Evolutionary conservation across 2,797 vertebrate species (phyloP).

Genomic region (Onychomys arenicola): DNA sequence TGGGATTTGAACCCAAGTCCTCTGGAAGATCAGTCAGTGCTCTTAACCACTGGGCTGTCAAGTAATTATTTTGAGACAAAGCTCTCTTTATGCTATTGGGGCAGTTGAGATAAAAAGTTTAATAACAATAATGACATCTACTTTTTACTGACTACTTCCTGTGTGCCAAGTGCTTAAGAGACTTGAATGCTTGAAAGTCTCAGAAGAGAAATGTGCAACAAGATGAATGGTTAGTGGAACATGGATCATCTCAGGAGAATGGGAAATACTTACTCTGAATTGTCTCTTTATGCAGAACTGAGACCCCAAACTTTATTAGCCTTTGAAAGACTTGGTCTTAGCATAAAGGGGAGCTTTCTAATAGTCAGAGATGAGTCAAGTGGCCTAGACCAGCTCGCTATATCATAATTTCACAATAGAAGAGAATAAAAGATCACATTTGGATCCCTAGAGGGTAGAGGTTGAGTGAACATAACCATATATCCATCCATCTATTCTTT

Average conservation of each 20-base stretch:
- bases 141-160: background rate
- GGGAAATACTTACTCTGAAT: background rate
- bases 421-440: background rate
- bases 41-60: background rate
- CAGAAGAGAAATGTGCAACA: background rate
- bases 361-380: background rate
- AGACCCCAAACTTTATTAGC: background rate
- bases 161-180: background rate
- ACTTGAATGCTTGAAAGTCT: background rate
- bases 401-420: background rate
- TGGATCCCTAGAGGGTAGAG: background rate
- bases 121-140: background rate
- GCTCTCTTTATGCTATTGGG: background rate
- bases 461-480: background rate
- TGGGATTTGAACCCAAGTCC: background rate
- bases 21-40: background rate
- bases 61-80: background rate
- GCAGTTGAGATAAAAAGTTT: background rate
- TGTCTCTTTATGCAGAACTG: background rate
- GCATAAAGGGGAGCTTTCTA: background rate
- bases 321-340: background rate
- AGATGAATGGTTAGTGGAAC: background rate
- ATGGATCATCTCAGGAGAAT: background rate
- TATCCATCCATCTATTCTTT: background rate
- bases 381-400: background rate